Conservation (phyloP, 2,113 vertebrate species). For the Ciconia boyciana region DNA sequence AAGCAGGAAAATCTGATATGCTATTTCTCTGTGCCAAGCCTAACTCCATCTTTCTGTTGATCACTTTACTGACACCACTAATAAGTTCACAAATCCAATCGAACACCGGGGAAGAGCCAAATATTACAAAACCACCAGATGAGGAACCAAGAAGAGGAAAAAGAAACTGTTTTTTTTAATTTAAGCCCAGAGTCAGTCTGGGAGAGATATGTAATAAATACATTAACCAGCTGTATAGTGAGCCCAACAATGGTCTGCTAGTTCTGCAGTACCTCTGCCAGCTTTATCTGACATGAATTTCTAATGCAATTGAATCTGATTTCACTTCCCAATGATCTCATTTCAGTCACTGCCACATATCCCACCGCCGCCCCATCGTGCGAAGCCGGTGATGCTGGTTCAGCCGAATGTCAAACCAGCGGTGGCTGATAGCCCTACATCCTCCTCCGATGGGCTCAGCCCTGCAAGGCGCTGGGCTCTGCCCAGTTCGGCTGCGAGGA, state of each 20-base stretch:
- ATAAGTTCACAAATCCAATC: not conserved
- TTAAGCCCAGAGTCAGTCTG: constrained; percentile 1
- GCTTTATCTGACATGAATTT: constrained; percentile 25
- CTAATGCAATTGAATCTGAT: constrained; percentile 42
- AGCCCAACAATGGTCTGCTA: not conserved
- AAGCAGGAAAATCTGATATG: not conserved
- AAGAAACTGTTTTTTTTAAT: not conserved
- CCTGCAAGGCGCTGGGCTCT: not conserved
- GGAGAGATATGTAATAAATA: constrained; percentile 3
- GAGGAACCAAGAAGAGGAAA: not conserved
- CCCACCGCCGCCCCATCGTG: not conserved
- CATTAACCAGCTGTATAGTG: not conserved
- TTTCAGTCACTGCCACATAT: not conserved
- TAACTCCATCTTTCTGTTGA: not conserved
- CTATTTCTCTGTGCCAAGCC: not conserved
- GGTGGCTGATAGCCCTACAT: not conserved
- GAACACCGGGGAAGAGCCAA: not conserved
- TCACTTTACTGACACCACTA: not conserved
- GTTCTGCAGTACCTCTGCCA: not conserved
- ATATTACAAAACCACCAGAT: not conserved
- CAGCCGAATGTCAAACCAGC: not conserved
- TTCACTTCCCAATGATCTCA: not conserved
- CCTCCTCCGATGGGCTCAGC: not conserved
- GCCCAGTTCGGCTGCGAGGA: not conserved
- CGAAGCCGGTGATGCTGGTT: fast-evolving